Percentiles rank a stretch among this genome's conserved stretches.
Evolutionary conservation across 2,113 vertebrate species (phyloP).

Genomic region (Telmatochromis bifrenatus): DNA sequence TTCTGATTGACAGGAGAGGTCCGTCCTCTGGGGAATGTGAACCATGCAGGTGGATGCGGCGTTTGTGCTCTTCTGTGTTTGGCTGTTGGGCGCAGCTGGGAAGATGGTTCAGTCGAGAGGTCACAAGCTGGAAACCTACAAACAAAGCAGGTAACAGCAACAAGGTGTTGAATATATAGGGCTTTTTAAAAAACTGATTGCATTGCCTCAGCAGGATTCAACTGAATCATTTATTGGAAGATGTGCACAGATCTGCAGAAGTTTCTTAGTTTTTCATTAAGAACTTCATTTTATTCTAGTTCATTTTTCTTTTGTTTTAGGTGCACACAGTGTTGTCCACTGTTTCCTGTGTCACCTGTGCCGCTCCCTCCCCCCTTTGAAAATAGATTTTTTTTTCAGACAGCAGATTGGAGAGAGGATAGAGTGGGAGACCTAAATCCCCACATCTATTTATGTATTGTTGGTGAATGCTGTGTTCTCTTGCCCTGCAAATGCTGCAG

Average conservation of each 20-base stretch:
- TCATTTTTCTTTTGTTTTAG: background rate
- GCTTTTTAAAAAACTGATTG: background rate
- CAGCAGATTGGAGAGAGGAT: conserved; percentile 49
- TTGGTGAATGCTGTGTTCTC: conserved; percentile 41
- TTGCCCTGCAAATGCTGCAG: conserved; percentile 43
- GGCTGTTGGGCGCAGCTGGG: conserved; percentile 49
- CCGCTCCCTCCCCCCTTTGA: conserved; percentile 1
- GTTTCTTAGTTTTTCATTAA: background rate
- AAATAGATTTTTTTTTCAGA: conserved; percentile 34
- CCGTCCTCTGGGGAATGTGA: conserved; percentile 58
- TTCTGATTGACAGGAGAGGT: conserved; percentile 59
- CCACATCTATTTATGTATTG: conserved; percentile 59
- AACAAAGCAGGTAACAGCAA: conserved; percentile 68
- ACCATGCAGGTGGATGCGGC: conserved; percentile 71
- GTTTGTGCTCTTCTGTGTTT: conserved; percentile 64
- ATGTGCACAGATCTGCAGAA: background rate
- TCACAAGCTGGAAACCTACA: conserved; percentile 65
- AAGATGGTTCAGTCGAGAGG: conserved; percentile 50
- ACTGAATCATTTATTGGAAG: background rate
- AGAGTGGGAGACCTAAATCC: conserved; percentile 65
- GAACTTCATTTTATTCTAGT: background rate
- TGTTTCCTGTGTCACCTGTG: conserved; percentile 51
- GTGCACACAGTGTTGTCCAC: conserved; percentile 11
- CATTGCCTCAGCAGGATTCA: background rate
- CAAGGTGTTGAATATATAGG: background rate